These are phyloP conservation scores for Dasysyrphus tricinctus DNA, from an alignment of 2,888 invertebrate species.

Conservation along the genomic window DNA sequence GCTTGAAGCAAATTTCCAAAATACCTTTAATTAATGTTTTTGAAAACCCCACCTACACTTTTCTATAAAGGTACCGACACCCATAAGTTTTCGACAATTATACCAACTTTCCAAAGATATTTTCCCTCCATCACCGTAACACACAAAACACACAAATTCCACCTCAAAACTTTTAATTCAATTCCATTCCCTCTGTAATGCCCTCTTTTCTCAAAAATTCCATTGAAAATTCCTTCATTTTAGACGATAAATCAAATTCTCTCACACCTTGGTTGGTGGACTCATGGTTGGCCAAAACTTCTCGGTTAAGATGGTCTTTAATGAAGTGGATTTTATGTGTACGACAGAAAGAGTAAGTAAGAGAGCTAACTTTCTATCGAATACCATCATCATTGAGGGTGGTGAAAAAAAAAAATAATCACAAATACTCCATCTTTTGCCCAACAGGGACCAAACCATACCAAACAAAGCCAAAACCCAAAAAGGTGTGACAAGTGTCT, in stretches of 20 bases:
- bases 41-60: neutral
- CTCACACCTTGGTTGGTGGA: slow-evolving; percentile 9
- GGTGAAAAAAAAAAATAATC: neutral
- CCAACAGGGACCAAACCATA: slow-evolving; percentile 23
- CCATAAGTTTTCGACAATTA: neutral
- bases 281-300: slow-evolving; percentile 44
- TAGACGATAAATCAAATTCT: slow-evolving; percentile 65
- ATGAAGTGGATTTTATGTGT: slow-evolving; percentile 62
- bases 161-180: slow-evolving; percentile 41
- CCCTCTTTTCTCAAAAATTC: slow-evolving; percentile 10
- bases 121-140: neutral
- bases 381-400: neutral
- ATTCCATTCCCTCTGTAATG: slow-evolving; percentile 1
- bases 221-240: slow-evolving; percentile 25
- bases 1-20: neutral
- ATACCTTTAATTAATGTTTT: slow-evolving; percentile 18
- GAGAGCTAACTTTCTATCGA: neutral
- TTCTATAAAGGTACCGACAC: neutral
- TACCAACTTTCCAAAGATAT: neutral
- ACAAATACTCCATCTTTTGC: slow-evolving; percentile 23
- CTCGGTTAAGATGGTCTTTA: slow-evolving; percentile 53
- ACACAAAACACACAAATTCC: slow-evolving; percentile 5
- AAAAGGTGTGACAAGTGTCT: slow-evolving; percentile 71
- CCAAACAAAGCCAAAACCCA: slow-evolving; percentile 24
- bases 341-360: neutral